These are phyloP conservation scores for Cheirogaleus major DNA, from an alignment of 2,797 vertebrate genomes.

Conservation along the genomic window DNA sequence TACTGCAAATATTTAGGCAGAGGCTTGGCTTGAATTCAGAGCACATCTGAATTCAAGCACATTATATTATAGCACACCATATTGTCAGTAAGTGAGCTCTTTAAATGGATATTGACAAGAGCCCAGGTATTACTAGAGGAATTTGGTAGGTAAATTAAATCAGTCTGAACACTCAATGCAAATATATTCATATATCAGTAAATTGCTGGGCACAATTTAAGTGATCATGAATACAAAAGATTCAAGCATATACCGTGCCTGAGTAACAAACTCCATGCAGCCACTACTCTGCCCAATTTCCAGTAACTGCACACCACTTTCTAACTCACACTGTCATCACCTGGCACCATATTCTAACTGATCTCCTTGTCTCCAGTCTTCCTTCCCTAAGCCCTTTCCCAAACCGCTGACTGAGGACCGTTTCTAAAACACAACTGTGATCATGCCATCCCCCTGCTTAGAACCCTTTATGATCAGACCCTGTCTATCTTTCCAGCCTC, in stretches of 20 bases:
- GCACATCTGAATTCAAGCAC: neutral
- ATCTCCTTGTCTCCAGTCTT: neutral
- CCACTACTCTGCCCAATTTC: neutral
- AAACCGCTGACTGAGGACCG: neutral
- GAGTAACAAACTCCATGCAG: neutral
- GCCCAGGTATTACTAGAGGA: neutral
- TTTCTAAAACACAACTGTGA: neutral
- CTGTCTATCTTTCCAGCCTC: neutral
- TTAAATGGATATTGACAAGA: neutral
- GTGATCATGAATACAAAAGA: neutral
- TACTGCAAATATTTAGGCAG: neutral
- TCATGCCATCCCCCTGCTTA: neutral
- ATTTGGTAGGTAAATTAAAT: neutral
- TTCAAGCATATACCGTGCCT: neutral
- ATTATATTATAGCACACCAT: rapidly evolving
- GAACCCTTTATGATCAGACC: neutral
- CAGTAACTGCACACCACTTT: neutral
- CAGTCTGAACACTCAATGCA: neutral
- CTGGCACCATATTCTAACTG: too few species aligned
- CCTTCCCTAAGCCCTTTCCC: neutral
- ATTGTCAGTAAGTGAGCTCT: neutral
- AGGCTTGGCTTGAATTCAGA: neutral
- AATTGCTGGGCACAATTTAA: neutral
- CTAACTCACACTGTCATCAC: neutral
- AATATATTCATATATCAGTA: neutral